Evolutionary conservation across 2,888 invertebrate genomes (phyloP).

Genomic region (Drosophila anceps): DNA sequence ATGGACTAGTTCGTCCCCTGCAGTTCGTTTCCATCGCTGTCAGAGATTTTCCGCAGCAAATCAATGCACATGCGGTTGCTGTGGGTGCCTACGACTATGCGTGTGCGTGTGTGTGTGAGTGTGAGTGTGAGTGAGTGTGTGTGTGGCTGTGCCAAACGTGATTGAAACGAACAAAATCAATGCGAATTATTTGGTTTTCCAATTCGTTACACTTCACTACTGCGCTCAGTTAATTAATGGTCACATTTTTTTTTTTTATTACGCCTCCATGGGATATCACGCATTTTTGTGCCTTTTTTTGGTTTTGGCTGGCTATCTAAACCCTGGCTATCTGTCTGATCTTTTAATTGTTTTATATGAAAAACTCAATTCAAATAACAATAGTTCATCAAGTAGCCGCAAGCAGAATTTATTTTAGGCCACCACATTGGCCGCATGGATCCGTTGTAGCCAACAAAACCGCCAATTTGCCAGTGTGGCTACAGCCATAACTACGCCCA

Average conservation of each 20-base stretch:
- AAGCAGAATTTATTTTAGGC: slow-evolving; percentile 69
- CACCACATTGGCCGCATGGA: slow-evolving; percentile 60
- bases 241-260: slow-evolving; percentile 17
- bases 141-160: slow-evolving; percentile 49
- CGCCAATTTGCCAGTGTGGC: slow-evolving; percentile 72
- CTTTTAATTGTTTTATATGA: slow-evolving; percentile 65
- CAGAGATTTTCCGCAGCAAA: slow-evolving; percentile 66
- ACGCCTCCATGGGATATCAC: slow-evolving; percentile 1
- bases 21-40: slow-evolving; percentile 54
- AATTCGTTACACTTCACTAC: slow-evolving; percentile 76
- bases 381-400: slow-evolving; percentile 74
- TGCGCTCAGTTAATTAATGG: slow-evolving; percentile 74
- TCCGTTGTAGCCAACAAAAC: slow-evolving; percentile 75
- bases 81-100: slow-evolving; percentile 25
- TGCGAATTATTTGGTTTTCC: slow-evolving; percentile 81
- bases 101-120: background rate
- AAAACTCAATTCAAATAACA: slow-evolving; percentile 44
- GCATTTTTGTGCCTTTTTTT: background rate
- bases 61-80: slow-evolving; percentile 71
- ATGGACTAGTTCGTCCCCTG: slow-evolving; percentile 59
- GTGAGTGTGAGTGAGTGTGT: slow-evolving; percentile 1
- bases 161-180: slow-evolving; percentile 76
- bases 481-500: slow-evolving; percentile 43
- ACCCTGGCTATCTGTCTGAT: slow-evolving; percentile 35
- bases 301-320: slow-evolving; percentile 14